Percentiles rank a stretch among this genome's conserved stretches.
Conservation (phyloP, 2,797 vertebrate genomes). For the Dryobates pubescens region DNA sequence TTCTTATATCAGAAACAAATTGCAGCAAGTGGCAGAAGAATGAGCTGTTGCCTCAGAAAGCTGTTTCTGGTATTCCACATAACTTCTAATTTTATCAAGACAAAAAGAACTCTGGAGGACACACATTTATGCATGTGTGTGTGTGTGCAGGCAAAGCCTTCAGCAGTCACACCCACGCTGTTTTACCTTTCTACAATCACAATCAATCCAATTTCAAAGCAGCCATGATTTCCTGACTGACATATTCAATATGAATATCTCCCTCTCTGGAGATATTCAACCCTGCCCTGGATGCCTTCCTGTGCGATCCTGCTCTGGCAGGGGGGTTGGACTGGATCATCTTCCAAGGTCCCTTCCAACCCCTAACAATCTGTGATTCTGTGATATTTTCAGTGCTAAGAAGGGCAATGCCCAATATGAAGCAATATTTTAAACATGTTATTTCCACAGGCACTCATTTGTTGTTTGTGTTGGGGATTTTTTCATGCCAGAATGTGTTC, state of each 20-base stretch:
- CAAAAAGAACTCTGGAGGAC: not conserved
- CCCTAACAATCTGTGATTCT: too few relatives aligned
- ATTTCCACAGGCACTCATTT: not conserved
- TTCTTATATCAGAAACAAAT: constrained; percentile 53
- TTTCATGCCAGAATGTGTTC: not conserved
- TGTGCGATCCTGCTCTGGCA: too few relatives aligned
- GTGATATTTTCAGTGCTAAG: not conserved
- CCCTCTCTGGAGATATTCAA: too few relatives aligned
- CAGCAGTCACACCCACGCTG: not conserved
- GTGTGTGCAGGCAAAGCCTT: not conserved
- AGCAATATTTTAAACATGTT: not conserved
- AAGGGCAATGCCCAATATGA: not conserved
- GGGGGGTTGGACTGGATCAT: too few relatives aligned
- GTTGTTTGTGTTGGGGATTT: too few relatives aligned
- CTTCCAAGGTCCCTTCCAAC: too few relatives aligned
- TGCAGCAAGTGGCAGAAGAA: constrained; percentile 33
- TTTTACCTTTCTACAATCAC: not conserved
- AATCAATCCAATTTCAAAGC: not conserved
- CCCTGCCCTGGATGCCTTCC: too few relatives aligned
- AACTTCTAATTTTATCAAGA: constrained; percentile 34
- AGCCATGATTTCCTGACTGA: not conserved
- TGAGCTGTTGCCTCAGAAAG: constrained; percentile 4
- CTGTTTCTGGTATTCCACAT: constrained; percentile 1
- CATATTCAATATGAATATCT: not conserved
- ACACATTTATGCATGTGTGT: not conserved